Base-by-base conservation (phyloP, 2,888 invertebrate genomes). In the Gortyna flavago region DNA sequence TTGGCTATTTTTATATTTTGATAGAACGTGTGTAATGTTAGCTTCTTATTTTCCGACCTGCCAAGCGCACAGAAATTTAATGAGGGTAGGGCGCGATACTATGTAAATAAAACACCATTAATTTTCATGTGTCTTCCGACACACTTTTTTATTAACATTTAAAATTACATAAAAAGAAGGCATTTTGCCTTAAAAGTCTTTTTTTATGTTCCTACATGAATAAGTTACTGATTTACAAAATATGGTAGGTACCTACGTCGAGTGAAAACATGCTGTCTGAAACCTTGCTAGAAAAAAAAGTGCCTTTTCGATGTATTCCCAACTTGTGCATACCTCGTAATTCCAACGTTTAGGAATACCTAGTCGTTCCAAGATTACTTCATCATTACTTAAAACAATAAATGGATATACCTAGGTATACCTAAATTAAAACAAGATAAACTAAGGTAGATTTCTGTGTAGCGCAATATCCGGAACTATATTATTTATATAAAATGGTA, bases 121-220 rank as follows among this genome's bases (percentile, higher is more conserved):
- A 67, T 78, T 89, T 92, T 94, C 95, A 95, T 95, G 95, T 96
- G 95, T 95, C 95, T 94, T 90, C 94, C 94, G 96, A 96, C 96
- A 96, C 25, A 68, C 61, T 25, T 95, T 96, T 96, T 96, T 95
- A 95, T 95, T 95, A 96, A 96, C 96, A 96, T 96, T 96, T 95
- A 96, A 96, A 95, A 96, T 96, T 94, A 95, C 95, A 96, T 96
- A 96, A 95, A 96, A 96, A 96, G 95, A 92, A 95, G 96, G 96
- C 96, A 90, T 95, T 93, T 85, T 93, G 95, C 95, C 96, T 93
- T 87, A 95, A 95, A 95, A 95, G 95, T 96, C 96, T 96, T 96
- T 94, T 92, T 94, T 93, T 95, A 94, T 69, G 35, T 69, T 69
- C n/a, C 69, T 69, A 69, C 69, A 44, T 51, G 57, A 57, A 38